phyloP scores from a whole-genome alignment of 2,888 invertebrate species.

The Tryphoninae sp. region DNA sequence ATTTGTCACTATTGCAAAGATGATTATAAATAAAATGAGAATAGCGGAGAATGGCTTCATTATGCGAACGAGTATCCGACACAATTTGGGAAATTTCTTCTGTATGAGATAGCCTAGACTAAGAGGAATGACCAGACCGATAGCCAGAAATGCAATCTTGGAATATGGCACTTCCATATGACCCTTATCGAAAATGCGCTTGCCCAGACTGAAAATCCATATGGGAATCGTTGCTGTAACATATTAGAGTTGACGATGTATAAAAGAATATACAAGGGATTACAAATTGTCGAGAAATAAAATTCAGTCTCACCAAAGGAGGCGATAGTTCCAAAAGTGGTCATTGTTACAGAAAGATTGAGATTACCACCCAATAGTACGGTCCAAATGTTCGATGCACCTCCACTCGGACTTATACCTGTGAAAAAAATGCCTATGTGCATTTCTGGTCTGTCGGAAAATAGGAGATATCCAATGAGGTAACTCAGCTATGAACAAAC shows the following conservation, averaged over 20 bases:
- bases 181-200: constrained; percentile 87
- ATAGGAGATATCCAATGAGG: constrained; percentile 87
- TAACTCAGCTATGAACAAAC: constrained; percentile 86
- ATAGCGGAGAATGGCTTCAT: constrained; percentile 92
- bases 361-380: constrained; percentile 95
- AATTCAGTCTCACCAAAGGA: constrained; percentile 87
- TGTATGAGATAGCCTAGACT: constrained; percentile 87
- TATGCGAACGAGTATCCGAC: constrained; percentile 88
- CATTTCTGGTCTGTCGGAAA: constrained; percentile 87
- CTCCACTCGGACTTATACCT: constrained; percentile 95
- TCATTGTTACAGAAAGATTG: constrained; percentile 97
- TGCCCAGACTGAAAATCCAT: constrained; percentile 95
- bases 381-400: constrained; percentile 98
- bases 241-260: neutral
- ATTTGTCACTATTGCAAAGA: constrained; percentile 95
- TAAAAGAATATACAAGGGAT: constrained; percentile 66
- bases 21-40: constrained; percentile 91
- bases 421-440: constrained; percentile 94
- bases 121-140: constrained; percentile 90
- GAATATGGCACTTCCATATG: constrained; percentile 89
- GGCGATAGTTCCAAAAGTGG: constrained; percentile 92
- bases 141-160: constrained; percentile 88
- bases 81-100: constrained; percentile 86
- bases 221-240: constrained; percentile 90
- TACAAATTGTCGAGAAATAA: too few species aligned